Percentiles rank a stretch among this genome's conserved stretches.
Conservation (phyloP, 2,888 invertebrate species). For the Volucella bombylans region DNA sequence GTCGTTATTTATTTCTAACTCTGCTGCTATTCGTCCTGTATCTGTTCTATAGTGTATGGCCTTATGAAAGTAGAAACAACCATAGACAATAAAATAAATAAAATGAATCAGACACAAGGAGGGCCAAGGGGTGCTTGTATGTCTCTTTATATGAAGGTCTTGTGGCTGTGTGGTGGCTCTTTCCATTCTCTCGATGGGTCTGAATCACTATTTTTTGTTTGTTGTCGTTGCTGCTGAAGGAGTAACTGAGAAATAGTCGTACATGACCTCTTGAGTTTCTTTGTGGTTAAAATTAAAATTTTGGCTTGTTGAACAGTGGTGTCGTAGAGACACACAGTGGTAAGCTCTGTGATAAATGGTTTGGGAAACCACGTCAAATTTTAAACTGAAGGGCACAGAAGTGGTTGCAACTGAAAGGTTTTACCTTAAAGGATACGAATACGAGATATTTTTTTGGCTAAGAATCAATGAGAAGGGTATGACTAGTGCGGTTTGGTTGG, state of each 20-base stretch:
- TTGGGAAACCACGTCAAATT: too few species aligned
- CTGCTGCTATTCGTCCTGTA: neutral
- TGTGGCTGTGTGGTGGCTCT: conserved; percentile 18
- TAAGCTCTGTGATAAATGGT: neutral
- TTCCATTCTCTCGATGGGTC: neutral
- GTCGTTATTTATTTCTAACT: conserved; percentile 5
- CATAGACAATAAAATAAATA: conserved; percentile 33
- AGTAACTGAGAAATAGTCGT: conserved; percentile 10
- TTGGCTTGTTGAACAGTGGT: conserved; percentile 6
- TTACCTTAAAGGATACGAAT: too few species aligned
- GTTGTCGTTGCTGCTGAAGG: neutral
- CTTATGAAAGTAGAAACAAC: conserved; percentile 20
- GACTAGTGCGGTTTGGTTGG: too few species aligned
- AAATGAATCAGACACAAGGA: conserved; percentile 2
- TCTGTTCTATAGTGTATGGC: neutral
- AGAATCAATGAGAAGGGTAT: too few species aligned
- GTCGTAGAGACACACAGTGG: neutral
- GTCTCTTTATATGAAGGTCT: conserved; percentile 15
- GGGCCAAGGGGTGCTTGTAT: neutral
- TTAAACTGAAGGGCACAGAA: too few species aligned
- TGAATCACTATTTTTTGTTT: conserved; percentile 2
- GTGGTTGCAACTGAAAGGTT: too few species aligned
- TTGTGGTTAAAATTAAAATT: conserved; percentile 12
- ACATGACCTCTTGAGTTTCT: neutral
- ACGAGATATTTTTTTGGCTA: too few species aligned